Evolutionary conservation across 2,888 invertebrate genomes (phyloP).

Genomic region (Portevinia maculata): DNA sequence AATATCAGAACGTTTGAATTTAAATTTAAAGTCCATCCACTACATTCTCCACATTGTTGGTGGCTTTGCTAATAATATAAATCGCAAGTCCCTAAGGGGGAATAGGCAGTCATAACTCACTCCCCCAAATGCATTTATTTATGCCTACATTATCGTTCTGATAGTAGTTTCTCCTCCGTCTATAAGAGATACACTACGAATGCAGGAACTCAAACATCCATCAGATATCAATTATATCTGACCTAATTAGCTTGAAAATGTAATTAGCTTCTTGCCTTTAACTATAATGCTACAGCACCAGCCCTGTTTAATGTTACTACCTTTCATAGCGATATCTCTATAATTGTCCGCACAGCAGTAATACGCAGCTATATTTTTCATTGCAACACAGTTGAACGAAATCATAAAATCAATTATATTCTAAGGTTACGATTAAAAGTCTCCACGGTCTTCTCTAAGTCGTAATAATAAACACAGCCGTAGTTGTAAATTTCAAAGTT

Average conservation of each 20-base stretch:
- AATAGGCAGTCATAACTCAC: too few species aligned
- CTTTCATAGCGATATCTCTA: not conserved
- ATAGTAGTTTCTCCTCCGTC: not conserved
- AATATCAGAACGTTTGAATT: too few species aligned
- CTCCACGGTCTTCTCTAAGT: slow-evolving; percentile 47
- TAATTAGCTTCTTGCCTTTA: slow-evolving; percentile 10
- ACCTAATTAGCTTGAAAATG: slow-evolving; percentile 47
- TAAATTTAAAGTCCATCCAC: too few species aligned
- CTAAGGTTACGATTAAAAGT: slow-evolving; percentile 60
- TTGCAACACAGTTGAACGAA: slow-evolving; percentile 18
- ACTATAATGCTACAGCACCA: not conserved
- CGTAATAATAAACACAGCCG: slow-evolving; percentile 47
- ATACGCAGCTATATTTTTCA: slow-evolving; percentile 4
- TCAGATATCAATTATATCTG: slow-evolving; percentile 45
- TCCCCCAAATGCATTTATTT: slow-evolving; percentile 24
- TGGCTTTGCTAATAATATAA: too few species aligned
- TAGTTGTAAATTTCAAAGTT: slow-evolving; percentile 67
- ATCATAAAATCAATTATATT: slow-evolving; percentile 70
- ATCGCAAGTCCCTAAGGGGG: too few species aligned
- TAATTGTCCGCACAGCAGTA: slow-evolving; percentile 8
- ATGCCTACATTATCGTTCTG: not conserved
- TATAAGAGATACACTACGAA: not conserved
- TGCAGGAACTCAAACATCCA: not conserved
- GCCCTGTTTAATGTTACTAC: slow-evolving; percentile 7
- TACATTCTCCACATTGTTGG: too few species aligned